These are phyloP conservation scores for Sinocyclocheilus maitianheensis DNA, from an alignment of 2,113 vertebrate species.

Conservation along the genomic window DNA sequence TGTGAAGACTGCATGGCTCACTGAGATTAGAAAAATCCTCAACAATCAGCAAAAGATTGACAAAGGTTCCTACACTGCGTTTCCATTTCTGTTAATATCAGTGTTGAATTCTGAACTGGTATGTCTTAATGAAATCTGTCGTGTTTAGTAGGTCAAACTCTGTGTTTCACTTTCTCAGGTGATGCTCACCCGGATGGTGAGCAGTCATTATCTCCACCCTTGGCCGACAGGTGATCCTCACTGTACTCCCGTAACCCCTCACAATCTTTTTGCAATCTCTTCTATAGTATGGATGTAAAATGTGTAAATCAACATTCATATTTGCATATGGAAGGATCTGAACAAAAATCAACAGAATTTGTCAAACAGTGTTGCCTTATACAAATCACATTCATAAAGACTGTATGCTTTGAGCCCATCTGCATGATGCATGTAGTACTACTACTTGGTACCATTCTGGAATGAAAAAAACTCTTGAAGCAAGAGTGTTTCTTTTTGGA, in stretches of 20 bases:
- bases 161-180: conserved; percentile 57
- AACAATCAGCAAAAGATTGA: conserved; percentile 84
- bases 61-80: conserved; percentile 75
- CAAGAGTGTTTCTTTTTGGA: too few species aligned
- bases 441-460: neutral
- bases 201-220: conserved; percentile 66
- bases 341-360: neutral
- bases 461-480: neutral
- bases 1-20: conserved; percentile 90
- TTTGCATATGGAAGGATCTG: neutral
- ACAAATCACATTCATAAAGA: neutral
- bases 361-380: neutral
- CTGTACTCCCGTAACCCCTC: neutral
- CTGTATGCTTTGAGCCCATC: neutral
- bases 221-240: conserved; percentile 79
- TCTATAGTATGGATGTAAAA: neutral
- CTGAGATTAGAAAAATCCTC: conserved; percentile 88
- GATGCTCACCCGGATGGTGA: conserved; percentile 65
- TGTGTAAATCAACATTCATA: neutral
- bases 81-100: conserved; percentile 8
- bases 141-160: conserved; percentile 3
- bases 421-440: conserved; percentile 6
- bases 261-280: too few species aligned
- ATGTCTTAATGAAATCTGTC: neutral
- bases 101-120: neutral